Conservation (phyloP, 2,797 vertebrate genomes). For the Phrynocephalus forsythii region DNA sequence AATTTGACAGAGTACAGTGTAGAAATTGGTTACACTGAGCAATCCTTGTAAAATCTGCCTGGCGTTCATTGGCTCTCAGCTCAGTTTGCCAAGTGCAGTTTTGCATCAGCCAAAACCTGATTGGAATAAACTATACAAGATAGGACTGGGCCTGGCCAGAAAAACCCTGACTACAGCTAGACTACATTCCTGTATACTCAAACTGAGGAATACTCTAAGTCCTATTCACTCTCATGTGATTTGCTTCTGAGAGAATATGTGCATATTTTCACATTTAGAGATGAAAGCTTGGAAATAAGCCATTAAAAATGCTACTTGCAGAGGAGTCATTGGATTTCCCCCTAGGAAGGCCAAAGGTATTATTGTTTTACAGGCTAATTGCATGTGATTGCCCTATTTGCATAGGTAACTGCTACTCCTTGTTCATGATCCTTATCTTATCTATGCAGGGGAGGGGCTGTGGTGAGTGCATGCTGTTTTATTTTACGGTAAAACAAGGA, state of each 20-base stretch:
- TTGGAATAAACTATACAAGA: background rate
- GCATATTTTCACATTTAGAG: background rate
- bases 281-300: background rate
- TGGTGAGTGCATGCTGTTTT: too few species aligned
- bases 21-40: background rate
- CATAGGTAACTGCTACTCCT: too few species aligned
- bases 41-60: background rate
- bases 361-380: too few species aligned
- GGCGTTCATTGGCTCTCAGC: background rate
- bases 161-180: background rate
- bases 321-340: too few species aligned
- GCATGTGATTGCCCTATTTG: too few species aligned
- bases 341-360: too few species aligned
- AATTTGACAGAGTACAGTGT: background rate
- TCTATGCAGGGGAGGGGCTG: too few species aligned
- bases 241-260: background rate
- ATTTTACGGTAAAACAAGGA: too few species aligned
- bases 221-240: background rate
- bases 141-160: background rate
- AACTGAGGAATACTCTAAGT: background rate
- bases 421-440: too few species aligned
- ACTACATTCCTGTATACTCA: background rate
- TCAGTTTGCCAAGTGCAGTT: background rate
- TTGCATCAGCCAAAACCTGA: background rate
- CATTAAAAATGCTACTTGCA: too few species aligned